Evolutionary conservation across 2,888 invertebrate genomes (phyloP), one percentile per base, ranked within the genome.

Genomic region (Scelioninae gen. 2): DNA sequence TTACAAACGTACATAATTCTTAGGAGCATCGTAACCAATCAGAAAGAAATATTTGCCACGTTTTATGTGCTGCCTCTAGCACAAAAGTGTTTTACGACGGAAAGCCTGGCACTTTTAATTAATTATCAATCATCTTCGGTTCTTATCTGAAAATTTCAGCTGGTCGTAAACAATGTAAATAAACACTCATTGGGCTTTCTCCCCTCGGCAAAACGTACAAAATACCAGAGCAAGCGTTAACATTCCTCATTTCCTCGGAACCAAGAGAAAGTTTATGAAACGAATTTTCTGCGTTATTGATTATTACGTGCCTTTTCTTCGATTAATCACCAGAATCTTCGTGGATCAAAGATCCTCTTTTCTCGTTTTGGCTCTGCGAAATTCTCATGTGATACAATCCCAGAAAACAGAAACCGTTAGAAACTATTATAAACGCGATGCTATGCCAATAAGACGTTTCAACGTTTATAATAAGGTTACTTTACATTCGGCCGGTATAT

Each of bases 231-330:
- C 67, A 50, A 50, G 37, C 33, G 50, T 43, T 33, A 35, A 48
- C 19, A 15, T 16, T n/a, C 19, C 15, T 1, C 19, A 15, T 16
- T n/a, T 15, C 15, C 3, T n/a, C 19, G 18, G 37, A 64, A 25
- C 28, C 22, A 15, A 13, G 70, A 57, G 70, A 70, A 70, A 70
- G 70, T 69, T 33, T 22, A 31, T 41, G 18, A 25, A 43, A 35
- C 41, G 31, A 63, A 57, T 70, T 63, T 57, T 61, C 28, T 11
- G 10, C 10, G 35, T 22, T 57, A 50, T 64, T 45, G 43, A 70
- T 41, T 57, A 46, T 19, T 31, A 41, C 11, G 25, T 22, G 33
- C 13, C 53, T 35, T 55, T 46, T 53, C 48, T 69, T 53, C 19
- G 31, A 71, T 57, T 64, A 57, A 64, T 64, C 18, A 31, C 46